Evolutionary conservation across 2,888 invertebrate species (phyloP).

Genomic region (Agrotis ipsilon): DNA sequence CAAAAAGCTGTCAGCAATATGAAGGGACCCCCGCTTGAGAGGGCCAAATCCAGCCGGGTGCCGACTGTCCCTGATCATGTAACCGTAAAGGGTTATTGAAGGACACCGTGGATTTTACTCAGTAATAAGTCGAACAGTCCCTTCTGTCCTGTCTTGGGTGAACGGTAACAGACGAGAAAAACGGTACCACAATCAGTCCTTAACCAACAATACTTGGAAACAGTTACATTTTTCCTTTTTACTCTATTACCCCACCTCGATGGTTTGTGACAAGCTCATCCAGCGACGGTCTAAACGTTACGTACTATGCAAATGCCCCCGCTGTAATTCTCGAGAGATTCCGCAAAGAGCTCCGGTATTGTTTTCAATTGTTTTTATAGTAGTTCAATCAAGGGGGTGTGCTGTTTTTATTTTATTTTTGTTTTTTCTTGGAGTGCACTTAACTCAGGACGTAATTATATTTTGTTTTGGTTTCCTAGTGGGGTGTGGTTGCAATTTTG

Average conservation of each 20-base stretch:
- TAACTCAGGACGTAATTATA: neutral
- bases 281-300: slow-evolving; percentile 17
- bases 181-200: slow-evolving; percentile 11
- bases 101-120: too few relatives aligned
- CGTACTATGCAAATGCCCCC: slow-evolving; percentile 40
- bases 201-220: slow-evolving; percentile 1
- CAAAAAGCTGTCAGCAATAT: too few relatives aligned
- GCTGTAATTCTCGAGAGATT: slow-evolving; percentile 16
- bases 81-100: too few relatives aligned
- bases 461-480: neutral
- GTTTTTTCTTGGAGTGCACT: slow-evolving; percentile 9
- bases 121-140: too few relatives aligned
- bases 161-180: too few relatives aligned
- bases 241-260: slow-evolving; percentile 29
- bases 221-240: neutral
- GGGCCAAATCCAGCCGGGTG: too few relatives aligned
- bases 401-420: neutral
- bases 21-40: too few relatives aligned
- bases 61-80: too few relatives aligned
- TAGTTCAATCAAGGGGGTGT: slow-evolving; percentile 36
- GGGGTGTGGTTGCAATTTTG: neutral
- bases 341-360: slow-evolving; percentile 26
- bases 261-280: slow-evolving; percentile 27
- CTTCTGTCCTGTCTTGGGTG: too few relatives aligned
- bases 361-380: slow-evolving; percentile 53